Base-by-base conservation (phyloP, 2,888 invertebrate species). In the Cylloceria caligata region DNA sequence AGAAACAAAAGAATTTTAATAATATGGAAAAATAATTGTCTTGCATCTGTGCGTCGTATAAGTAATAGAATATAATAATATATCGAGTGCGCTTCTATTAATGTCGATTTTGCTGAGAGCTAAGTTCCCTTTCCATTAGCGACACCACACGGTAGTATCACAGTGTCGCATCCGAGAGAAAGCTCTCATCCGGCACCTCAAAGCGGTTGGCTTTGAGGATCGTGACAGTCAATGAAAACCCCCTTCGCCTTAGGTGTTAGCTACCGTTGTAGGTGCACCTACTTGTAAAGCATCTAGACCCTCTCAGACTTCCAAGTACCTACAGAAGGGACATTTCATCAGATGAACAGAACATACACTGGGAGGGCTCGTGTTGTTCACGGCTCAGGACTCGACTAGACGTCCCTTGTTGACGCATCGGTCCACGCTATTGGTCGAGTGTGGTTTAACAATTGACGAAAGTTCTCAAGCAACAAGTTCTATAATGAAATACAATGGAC, bases 161-260 rank as follows among this genome's bases (percentile, higher is more conserved):
- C n/a, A 24, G 27, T 19, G 60, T 65, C 60, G 65, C 42, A 42
- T 80, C 47, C 30, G 16, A 62, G 47, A 60, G 49, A 67, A 24
- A 42, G 47, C 65, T 36, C 36, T 73, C 64, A 62, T 60, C 11
- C 57, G 57, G 65, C 21, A 45, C 19, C 71, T 60, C 62, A 69
- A 77, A 68, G 64, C n/a, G n/a, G n/a, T n/a, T n/a, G n/a, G n/a
- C 73, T 68, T 77, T 62, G 45, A 19, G 45, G 72, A 73, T 27
- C 19, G 47, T 64, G 55, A 57, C 47, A 69, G 24, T 81, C 77
- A 77, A 81, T 77, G 55, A 69, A 81, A 69, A 73, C 55, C 62
- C 76, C 39, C 39, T 55, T 69, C 21, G 64, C 81, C 73, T 52
- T 42, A 62, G 68, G 72, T 68, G 62, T 60, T 45, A 34, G 16